These are phyloP conservation scores for Siphonodentalium dalli DNA, from an alignment of 2,888 invertebrate genomes.

Conservation along the genomic window DNA sequence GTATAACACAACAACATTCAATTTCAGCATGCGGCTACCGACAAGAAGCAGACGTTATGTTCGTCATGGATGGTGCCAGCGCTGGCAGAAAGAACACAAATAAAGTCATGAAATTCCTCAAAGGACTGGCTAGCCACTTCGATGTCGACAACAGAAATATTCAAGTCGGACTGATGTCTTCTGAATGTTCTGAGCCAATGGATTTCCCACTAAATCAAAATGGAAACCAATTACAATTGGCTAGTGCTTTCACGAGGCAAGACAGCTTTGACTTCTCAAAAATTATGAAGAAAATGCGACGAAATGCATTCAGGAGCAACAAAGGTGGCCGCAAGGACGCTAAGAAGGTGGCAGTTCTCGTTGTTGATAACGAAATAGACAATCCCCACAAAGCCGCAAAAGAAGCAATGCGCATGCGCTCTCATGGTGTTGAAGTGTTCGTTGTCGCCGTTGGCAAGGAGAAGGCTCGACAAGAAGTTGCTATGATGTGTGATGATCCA, in stretches of 20 bases:
- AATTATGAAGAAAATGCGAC: slow-evolving; percentile 41
- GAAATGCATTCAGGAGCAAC: slow-evolving; percentile 33
- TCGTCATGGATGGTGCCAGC: slow-evolving; percentile 49
- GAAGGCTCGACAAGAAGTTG: slow-evolving; percentile 40
- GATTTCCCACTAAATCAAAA: slow-evolving; percentile 33
- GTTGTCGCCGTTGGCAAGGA: slow-evolving; percentile 44
- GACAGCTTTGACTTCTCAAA: slow-evolving; percentile 36
- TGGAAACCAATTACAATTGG: slow-evolving; percentile 24
- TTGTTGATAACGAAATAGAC: slow-evolving; percentile 48
- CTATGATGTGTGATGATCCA: slow-evolving; percentile 50
- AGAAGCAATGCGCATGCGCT: slow-evolving; percentile 44
- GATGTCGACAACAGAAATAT: slow-evolving; percentile 44
- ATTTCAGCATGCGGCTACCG: slow-evolving; percentile 45
- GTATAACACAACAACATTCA: too few relatives aligned
- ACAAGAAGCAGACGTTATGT: slow-evolving; percentile 52
- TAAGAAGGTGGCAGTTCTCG: slow-evolving; percentile 45
- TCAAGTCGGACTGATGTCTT: slow-evolving; percentile 50
- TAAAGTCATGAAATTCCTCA: slow-evolving; percentile 41
- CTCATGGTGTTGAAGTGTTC: slow-evolving; percentile 46
- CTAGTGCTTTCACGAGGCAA: slow-evolving; percentile 27
- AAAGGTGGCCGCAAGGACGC: slow-evolving; percentile 41
- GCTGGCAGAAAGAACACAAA: slow-evolving; percentile 47
- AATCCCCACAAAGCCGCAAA: slow-evolving; percentile 41
- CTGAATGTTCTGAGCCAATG: slow-evolving; percentile 35
- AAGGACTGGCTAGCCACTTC: slow-evolving; percentile 36